Evolutionary conservation across 2,888 invertebrate genomes (phyloP), one percentile per base, ranked within the genome.

Genomic region (Meganola albula): DNA sequence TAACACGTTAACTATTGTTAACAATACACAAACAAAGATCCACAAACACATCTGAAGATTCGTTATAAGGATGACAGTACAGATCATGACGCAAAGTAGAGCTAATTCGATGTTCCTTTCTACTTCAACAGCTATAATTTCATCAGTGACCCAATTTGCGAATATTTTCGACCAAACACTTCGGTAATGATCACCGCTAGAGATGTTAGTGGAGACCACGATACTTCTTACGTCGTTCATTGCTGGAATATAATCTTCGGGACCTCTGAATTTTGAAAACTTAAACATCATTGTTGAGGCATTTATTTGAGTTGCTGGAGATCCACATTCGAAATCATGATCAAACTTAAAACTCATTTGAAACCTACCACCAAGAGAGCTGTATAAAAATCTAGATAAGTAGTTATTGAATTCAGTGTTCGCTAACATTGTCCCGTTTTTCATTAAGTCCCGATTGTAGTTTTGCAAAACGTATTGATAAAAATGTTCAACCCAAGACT

Each of bases 61-160:
- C 5, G 92, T 92, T 46, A 95, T 92, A 12, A 95, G 79, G 12
- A 94, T 63, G 8, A 91, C 70, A 0, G 94, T 94, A 53, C 93
- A 93, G n/a, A 90, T 62, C 90, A 94, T 93, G 0, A 95, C 94
- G 67, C 93, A 93, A 14, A 91, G 58, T 35, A 94, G 79, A 0
- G 94, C 94, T 25, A 95, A 72, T 34, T 90, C 87, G 36, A 95
- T 86, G 71, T 94, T 95, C 40, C 93, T 84, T 49, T 91, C 89
- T 8, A 95, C 90, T 79, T 95, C 95, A 12, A 86, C 76, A 4
- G 90, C 90, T 40, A 95, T 92, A 5, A 91, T 88, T 76, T 93
- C 93, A 63, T 93, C 93, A 0, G 93, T 93, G 23, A 91, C 90
- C 93, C 93, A 93, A 45, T 90, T 89, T 5, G 90, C 90, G 58